Conservation (phyloP, 2,113 vertebrate species). For the Arenaria interpres region DNA sequence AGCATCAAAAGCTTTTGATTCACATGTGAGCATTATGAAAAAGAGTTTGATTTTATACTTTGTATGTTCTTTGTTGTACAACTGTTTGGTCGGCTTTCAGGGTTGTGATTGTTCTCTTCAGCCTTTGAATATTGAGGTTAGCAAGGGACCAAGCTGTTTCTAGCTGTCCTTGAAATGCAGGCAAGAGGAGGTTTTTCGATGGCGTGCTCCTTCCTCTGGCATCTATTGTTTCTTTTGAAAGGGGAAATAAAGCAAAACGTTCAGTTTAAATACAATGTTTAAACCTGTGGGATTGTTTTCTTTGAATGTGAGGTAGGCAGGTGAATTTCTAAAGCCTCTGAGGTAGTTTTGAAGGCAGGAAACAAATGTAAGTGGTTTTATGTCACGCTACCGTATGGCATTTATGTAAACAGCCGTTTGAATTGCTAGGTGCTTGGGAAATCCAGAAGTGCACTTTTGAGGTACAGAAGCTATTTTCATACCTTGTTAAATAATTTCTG, state of each 20-base stretch:
- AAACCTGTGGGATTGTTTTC: not conserved
- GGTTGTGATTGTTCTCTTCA: slow-evolving; percentile 13
- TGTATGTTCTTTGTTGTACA: not conserved
- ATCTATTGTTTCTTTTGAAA: slow-evolving; percentile 23
- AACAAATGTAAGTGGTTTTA: not conserved
- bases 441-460: not conserved
- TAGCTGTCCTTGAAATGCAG: slow-evolving; percentile 22
- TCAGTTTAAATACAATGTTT: not conserved
- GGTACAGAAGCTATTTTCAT: not conserved
- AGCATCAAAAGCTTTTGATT: not conserved
- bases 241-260: not conserved
- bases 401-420: not conserved
- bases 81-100: slow-evolving; percentile 1
- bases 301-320: not conserved
- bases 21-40: not conserved
- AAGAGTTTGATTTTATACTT: not conserved
- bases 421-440: not conserved
- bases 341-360: not conserved
- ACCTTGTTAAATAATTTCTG: not conserved
- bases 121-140: slow-evolving; percentile 37
- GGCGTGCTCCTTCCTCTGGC: not conserved
- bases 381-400: not conserved
- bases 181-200: not conserved
- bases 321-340: not conserved
- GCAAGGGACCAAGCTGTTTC: not conserved